Conservation (phyloP, 2,888 invertebrate genomes). For the Mythimna lalbum region DNA sequence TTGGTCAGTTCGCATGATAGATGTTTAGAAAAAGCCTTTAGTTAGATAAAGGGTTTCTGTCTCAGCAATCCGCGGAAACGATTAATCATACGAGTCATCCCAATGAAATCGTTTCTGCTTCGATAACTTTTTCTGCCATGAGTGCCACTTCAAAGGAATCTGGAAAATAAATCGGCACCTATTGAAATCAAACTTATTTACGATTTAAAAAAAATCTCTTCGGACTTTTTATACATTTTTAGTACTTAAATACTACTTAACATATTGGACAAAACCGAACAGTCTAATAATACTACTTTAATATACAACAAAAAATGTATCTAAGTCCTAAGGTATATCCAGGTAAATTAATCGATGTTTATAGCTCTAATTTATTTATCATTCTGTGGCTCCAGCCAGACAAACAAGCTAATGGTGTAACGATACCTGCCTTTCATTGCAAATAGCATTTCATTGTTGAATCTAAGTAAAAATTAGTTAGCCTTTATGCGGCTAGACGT, state of each 20-base stretch:
- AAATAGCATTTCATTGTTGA: not conserved
- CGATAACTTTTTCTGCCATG: not conserved
- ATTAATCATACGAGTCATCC: not conserved
- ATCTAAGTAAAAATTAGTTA: conserved; percentile 13
- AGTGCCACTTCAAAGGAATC: conserved; percentile 6
- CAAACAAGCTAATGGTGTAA: conserved; percentile 14
- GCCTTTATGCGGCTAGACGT: not conserved
- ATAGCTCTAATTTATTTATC: not conserved
- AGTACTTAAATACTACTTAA: too few relatives aligned
- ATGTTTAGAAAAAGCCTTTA: conserved; percentile 2
- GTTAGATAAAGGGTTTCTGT: conserved; percentile 7
- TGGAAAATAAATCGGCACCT: conserved; percentile 6
- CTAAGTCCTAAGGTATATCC: too few relatives aligned
- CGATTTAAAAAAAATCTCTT: not conserved
- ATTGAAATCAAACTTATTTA: not conserved
- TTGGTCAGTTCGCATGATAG: conserved; percentile 5
- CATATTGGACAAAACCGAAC: too few relatives aligned
- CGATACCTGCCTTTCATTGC: not conserved
- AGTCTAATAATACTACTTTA: too few relatives aligned
- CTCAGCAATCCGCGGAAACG: conserved; percentile 7
- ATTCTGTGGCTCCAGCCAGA: not conserved
- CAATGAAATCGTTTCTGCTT: conserved; percentile 20
- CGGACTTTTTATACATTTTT: not conserved
- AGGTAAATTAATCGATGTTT: not conserved
- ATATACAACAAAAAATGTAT: too few relatives aligned